Percentiles rank a stretch among this genome's conserved stretches.
Evolutionary conservation across 2,797 vertebrate genomes (phyloP).

Genomic region (Poeciliopsis turneri): DNA sequence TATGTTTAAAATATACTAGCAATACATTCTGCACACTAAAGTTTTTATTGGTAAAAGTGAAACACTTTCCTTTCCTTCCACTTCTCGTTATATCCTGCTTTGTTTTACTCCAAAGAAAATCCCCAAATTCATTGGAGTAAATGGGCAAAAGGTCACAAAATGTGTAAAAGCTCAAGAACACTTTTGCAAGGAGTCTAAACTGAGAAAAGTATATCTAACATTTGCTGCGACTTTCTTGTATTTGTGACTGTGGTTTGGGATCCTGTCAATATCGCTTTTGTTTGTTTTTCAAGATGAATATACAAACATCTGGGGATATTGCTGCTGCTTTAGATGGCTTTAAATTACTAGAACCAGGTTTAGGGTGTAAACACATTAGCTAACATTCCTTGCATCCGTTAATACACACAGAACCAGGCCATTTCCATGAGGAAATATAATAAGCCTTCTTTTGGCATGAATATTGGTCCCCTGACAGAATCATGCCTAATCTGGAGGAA

Average conservation of each 20-base stretch:
- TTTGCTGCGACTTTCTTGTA: conserved; percentile 27
- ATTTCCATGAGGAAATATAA: conserved; percentile 73
- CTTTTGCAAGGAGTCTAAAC: not conserved
- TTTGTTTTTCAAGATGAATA: conserved; percentile 63
- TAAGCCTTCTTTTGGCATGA: conserved; percentile 53
- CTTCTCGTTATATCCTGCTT: no score
- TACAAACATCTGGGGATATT: conserved; percentile 52
- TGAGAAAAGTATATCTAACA: not conserved
- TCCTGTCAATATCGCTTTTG: conserved; percentile 5
- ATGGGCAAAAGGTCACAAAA: not conserved
- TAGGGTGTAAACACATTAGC: conserved; percentile 78
- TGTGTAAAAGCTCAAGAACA: not conserved
- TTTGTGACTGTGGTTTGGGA: conserved; percentile 26
- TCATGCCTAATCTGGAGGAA: conserved; percentile 47
- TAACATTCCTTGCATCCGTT: conserved; percentile 62
- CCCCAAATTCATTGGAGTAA: not conserved
- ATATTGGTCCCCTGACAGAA: conserved; percentile 56
- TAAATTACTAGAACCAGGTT: conserved; percentile 69
- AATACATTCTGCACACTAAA: not conserved
- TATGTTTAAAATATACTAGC: not conserved
- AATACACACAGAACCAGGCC: conserved; percentile 47
- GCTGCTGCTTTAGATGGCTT: conserved; percentile 48
- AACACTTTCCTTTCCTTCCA: not conserved
- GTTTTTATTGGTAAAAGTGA: not conserved
- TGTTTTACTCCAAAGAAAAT: not conserved